These are phyloP conservation scores for Patiria pectinifera DNA, from an alignment of 53 echinoderm and acorn worm genomes.

Conservation along the genomic window DNA sequence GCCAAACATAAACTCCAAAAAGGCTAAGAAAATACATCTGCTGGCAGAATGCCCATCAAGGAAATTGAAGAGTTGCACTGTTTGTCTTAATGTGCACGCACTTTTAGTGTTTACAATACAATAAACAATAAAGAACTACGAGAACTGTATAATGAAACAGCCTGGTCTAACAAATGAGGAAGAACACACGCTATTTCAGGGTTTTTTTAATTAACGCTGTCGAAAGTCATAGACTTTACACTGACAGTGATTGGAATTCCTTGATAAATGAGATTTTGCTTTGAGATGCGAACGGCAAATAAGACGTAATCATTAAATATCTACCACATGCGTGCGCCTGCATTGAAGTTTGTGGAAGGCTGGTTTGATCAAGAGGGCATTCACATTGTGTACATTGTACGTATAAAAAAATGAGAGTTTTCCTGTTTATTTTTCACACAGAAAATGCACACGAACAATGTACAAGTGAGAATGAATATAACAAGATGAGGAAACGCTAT, in stretches of 20 bases:
- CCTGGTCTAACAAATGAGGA: neutral
- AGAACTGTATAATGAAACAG: neutral
- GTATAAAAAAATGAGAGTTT: neutral
- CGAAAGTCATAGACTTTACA: neutral
- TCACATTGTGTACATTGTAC: neutral
- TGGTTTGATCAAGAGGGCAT: neutral
- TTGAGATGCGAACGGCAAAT: neutral
- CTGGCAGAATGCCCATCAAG: neutral
- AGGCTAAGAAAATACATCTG: slow-evolving; percentile 36
- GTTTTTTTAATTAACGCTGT: neutral
- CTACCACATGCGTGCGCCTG: neutral
- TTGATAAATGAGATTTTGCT: neutral
- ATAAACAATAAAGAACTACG: neutral
- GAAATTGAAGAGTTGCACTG: neutral
- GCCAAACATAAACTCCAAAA: slow-evolving; percentile 41
- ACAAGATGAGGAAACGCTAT: too few relatives aligned
- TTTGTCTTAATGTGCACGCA: neutral
- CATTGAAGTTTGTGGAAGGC: neutral
- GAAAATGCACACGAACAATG: too few relatives aligned
- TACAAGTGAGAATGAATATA: too few relatives aligned
- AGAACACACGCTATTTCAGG: neutral
- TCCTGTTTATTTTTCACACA: too few relatives aligned
- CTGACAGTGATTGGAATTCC: neutral
- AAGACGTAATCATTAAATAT: neutral
- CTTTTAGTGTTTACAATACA: neutral